Evolutionary conservation across 2,888 invertebrate genomes (phyloP).

Genomic region (Glyphotaelius pellucidus): DNA sequence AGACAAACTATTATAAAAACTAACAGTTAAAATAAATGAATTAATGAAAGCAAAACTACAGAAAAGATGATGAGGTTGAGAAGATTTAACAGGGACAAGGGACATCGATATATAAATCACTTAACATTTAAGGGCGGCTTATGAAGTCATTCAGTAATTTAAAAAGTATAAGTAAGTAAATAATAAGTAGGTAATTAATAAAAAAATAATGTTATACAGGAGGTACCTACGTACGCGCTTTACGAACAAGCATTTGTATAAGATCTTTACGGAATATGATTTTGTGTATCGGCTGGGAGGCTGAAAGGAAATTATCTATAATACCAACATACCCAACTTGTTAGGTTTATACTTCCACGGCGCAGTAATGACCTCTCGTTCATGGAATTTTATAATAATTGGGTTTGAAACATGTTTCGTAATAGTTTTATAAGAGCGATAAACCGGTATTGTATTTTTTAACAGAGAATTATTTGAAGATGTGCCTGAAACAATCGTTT

Average conservation of each 20-base stretch:
- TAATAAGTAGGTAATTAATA: too few species aligned
- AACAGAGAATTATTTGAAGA: neutral
- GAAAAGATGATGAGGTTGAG: too few species aligned
- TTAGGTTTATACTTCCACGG: neutral
- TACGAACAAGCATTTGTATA: neutral
- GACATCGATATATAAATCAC: too few species aligned
- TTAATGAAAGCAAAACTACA: too few species aligned
- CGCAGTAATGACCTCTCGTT: constrained; percentile 10
- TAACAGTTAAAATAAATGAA: too few species aligned
- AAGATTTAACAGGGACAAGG: too few species aligned
- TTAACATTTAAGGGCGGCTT: too few species aligned
- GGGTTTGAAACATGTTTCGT: constrained; percentile 44
- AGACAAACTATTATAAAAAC: too few species aligned
- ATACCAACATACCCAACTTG: neutral
- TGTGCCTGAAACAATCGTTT: neutral
- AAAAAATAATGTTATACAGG: neutral
- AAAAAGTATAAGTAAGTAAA: too few species aligned
- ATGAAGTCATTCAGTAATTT: too few species aligned
- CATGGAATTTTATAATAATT: constrained; percentile 42
- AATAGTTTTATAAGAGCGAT: constrained; percentile 32
- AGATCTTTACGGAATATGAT: neutral
- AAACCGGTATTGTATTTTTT: constrained; percentile 43
- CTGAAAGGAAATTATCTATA: neutral
- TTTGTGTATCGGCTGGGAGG: neutral
- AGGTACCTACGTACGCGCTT: neutral